A percentile compares a stretch with the other conserved stretches of the same genome.
Evolutionary conservation across 1,140 invertebrate species (phyloP).

Genomic region (Drosophila sp.): DNA sequence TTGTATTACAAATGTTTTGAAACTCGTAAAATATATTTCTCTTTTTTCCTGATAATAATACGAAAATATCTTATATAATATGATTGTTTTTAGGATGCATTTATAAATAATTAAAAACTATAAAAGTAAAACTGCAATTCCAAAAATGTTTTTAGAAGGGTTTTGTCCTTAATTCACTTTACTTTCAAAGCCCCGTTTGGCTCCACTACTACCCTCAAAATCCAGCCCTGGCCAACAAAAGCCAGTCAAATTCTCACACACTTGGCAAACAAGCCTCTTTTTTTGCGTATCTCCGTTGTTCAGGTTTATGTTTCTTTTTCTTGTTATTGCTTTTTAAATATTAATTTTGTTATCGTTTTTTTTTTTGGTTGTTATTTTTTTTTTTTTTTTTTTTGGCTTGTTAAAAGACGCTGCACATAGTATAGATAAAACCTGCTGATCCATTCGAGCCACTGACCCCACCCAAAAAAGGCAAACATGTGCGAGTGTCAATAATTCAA

Average conservation of each 20-base stretch:
- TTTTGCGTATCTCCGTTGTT: background rate
- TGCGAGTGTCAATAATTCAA: background rate
- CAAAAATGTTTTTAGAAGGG: background rate
- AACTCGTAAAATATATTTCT: no score
- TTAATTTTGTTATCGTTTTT: slow-evolving; percentile 2
- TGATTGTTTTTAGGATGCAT: no score
- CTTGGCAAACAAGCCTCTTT: slow-evolving; percentile 10
- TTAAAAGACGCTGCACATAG: background rate
- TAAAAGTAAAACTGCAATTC: no score
- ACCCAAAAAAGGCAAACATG: background rate
- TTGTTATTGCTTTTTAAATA: slow-evolving; percentile 13
- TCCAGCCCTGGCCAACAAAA: background rate
- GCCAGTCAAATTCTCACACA: slow-evolving; percentile 1
- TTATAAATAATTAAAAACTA: no score
- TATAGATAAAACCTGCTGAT: background rate
- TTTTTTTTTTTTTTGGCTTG: background rate
- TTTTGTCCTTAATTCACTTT: background rate
- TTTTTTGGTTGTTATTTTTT: background rate
- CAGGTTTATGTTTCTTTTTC: background rate
- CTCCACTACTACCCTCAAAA: background rate
- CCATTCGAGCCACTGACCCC: background rate
- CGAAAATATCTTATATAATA: no score
- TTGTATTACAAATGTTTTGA: no score
- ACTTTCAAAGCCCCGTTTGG: background rate
- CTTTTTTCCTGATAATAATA: no score